These are phyloP conservation scores for Anguilla japonica DNA, from an alignment of 2,113 vertebrate genomes.

Conservation along the genomic window DNA sequence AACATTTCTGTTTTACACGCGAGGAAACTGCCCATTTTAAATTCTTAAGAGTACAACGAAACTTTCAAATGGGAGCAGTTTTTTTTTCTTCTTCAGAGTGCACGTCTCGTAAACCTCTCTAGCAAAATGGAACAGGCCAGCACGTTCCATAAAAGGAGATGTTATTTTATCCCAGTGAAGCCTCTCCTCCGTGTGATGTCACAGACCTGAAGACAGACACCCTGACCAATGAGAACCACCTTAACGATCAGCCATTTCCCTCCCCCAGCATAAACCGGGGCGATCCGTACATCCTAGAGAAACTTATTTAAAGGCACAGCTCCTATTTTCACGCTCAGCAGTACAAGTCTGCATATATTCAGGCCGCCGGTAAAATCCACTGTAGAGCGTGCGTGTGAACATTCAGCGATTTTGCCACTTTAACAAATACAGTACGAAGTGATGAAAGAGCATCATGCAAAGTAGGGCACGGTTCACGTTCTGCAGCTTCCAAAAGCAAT, in stretches of 20 bases:
- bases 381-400: not conserved
- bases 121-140: constrained; percentile 37
- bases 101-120: constrained; percentile 28
- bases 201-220: constrained; percentile 40
- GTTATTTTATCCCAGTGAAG: constrained; percentile 74
- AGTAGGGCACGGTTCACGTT: too few relatives aligned
- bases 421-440: not conserved
- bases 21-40: not conserved
- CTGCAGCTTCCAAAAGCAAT: too few relatives aligned
- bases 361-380: not conserved
- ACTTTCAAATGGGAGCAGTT: not conserved
- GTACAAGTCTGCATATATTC: not conserved
- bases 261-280: constrained; percentile 47
- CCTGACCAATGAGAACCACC: constrained; percentile 55
- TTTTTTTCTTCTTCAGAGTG: not conserved
- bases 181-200: constrained; percentile 66
- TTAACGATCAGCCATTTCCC: constrained; percentile 57
- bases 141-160: constrained; percentile 68
- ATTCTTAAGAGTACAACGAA: not conserved
- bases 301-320: constrained; percentile 68
- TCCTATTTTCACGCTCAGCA: constrained; percentile 1
- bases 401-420: not conserved
- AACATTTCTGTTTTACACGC: not conserved
- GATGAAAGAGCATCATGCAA: not conserved
- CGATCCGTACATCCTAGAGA: constrained; percentile 49